Evolutionary conservation across 2,888 invertebrate genomes (phyloP).

Genomic region (Congeria kusceri): DNA sequence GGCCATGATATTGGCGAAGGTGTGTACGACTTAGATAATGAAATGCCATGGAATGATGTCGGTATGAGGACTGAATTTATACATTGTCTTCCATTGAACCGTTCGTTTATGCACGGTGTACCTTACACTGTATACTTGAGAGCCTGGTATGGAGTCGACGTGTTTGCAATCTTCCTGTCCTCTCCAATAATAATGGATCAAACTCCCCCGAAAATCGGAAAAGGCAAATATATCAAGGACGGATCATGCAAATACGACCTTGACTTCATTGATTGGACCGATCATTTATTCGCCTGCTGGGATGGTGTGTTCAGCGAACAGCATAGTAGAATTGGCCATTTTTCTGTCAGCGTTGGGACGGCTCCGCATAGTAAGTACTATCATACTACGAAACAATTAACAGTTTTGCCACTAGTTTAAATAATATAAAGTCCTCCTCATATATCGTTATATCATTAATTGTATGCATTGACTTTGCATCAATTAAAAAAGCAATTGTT

Average conservation of each 20-base stretch:
- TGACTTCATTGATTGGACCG: slow-evolving; percentile 60
- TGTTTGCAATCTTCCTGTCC: slow-evolving; percentile 47
- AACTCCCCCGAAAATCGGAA: slow-evolving; percentile 57
- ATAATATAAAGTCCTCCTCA: too few relatives aligned
- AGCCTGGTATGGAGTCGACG: slow-evolving; percentile 55
- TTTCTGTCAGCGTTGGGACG: slow-evolving; percentile 46
- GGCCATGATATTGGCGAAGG: slow-evolving; percentile 52
- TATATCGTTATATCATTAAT: too few relatives aligned
- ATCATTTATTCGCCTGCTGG: slow-evolving; percentile 66
- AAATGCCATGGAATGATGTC: slow-evolving; percentile 61
- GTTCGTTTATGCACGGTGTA: slow-evolving; percentile 35
- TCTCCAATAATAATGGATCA: slow-evolving; percentile 57
- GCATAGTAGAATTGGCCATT: slow-evolving; percentile 35
- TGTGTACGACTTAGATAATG: slow-evolving; percentile 47
- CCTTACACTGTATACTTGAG: slow-evolving; percentile 48
- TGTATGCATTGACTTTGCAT: too few relatives aligned
- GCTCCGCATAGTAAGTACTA: slow-evolving; percentile 35
- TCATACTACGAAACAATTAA: too few relatives aligned
- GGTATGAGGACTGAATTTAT: slow-evolving; percentile 39
- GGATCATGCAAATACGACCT: slow-evolving; percentile 57
- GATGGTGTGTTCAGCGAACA: slow-evolving; percentile 44
- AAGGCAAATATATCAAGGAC: slow-evolving; percentile 60
- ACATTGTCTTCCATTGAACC: slow-evolving; percentile 49
- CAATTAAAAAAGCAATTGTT: too few relatives aligned
- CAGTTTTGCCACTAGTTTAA: too few relatives aligned